phyloP scores from a whole-genome alignment of 2,888 invertebrate genomes.

The Netelia inedita region DNA sequence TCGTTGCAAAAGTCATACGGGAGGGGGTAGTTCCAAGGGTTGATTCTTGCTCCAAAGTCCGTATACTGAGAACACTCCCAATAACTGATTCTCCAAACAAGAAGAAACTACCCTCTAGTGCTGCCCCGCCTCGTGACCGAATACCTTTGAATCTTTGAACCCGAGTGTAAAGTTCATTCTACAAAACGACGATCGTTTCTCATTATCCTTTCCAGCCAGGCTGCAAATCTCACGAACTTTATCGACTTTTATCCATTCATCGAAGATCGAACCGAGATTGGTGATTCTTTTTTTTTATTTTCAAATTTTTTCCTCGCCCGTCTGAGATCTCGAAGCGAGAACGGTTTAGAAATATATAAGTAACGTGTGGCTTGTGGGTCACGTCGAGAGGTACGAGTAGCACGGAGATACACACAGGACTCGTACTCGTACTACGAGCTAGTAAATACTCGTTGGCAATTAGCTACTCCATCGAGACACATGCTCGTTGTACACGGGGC shows the following conservation, averaged over 20 bases:
- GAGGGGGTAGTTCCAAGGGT: no score
- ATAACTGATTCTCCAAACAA: no score
- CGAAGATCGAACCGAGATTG: slow-evolving; percentile 58
- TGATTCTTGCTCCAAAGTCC: no score
- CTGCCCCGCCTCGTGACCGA: no score
- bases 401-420: not conserved
- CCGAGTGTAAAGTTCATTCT: not conserved
- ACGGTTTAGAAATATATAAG: slow-evolving; percentile 31
- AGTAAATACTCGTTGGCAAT: slow-evolving; percentile 58
- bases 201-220: slow-evolving; percentile 17
- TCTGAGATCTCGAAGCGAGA: slow-evolving; percentile 24
- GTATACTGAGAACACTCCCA: no score
- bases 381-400: slow-evolving; percentile 3
- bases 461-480: slow-evolving; percentile 29
- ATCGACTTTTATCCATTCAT: slow-evolving; percentile 45
- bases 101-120: no score
- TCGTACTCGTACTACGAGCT: slow-evolving; percentile 29
- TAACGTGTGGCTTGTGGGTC: slow-evolving; percentile 42
- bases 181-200: not conserved
- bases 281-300: not conserved
- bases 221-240: slow-evolving; percentile 44
- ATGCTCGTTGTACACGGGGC: slow-evolving; percentile 28
- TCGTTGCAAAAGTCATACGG: no score
- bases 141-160: no score
- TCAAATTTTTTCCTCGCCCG: not conserved